Percentiles rank a stretch among this genome's conserved stretches.
phyloP scores from a whole-genome alignment of 1,140 invertebrate genomes.

The Atta colombica region DNA sequence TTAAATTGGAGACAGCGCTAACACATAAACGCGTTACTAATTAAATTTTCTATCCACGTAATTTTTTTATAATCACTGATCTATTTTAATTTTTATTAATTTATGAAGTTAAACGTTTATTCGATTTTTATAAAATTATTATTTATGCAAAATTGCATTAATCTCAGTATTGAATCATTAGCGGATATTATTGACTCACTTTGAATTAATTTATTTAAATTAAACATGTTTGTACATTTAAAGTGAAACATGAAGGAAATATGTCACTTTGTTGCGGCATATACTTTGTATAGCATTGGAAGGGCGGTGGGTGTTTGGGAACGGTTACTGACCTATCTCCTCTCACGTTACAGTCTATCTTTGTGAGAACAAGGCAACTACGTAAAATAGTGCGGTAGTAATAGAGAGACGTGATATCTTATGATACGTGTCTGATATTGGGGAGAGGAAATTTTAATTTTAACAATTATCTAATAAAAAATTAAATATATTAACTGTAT shows the following conservation, averaged over 20 bases:
- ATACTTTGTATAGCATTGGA: constrained; percentile 4
- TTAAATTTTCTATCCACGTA: not conserved
- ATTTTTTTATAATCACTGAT: not conserved
- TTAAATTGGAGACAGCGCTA: too few relatives aligned
- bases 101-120: not conserved
- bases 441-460: not conserved
- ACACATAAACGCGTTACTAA: too few relatives aligned
- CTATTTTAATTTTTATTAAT: not conserved
- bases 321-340: constrained; percentile 65
- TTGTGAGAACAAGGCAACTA: constrained; percentile 9
- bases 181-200: not conserved
- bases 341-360: constrained; percentile 43
- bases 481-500: constrained; percentile 3
- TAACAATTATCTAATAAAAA: not conserved
- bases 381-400: constrained; percentile 31
- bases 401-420: not conserved
- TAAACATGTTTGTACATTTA: not conserved
- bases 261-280: not conserved
- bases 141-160: not conserved
- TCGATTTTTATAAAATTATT: not conserved
- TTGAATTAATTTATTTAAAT: constrained; percentile 5
- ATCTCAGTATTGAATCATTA: not conserved
- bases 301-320: constrained; percentile 26
- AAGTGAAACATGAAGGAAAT: not conserved
- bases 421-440: not conserved